Percentiles rank a stretch among this genome's conserved stretches.
Conservation (phyloP, 2,113 vertebrate genomes). For the Myotis davidii region DNA sequence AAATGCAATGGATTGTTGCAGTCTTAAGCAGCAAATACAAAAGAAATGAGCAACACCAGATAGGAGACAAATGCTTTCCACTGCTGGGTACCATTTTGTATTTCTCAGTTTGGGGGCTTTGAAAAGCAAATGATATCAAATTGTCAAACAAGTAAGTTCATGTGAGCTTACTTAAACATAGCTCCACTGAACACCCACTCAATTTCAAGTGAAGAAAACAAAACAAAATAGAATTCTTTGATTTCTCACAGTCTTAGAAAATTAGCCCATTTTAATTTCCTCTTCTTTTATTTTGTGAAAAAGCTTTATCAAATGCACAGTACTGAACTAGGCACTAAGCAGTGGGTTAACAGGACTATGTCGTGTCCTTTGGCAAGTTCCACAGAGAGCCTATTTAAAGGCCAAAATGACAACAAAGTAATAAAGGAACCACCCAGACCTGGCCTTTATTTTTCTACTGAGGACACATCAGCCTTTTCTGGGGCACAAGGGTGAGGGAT, state of each 20-base stretch:
- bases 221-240: conserved; percentile 31
- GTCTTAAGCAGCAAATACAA: conserved; percentile 15
- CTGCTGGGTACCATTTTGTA: conserved; percentile 50
- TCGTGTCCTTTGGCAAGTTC: conserved; percentile 48
- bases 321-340: background rate
- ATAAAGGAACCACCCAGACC: conserved; percentile 16
- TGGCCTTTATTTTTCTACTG: conserved; percentile 57
- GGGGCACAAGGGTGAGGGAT: background rate
- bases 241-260: conserved; percentile 37
- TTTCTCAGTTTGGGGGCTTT: conserved; percentile 55
- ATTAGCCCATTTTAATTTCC: conserved; percentile 52
- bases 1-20: background rate
- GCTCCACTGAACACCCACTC: conserved; percentile 51
- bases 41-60: conserved; percentile 25
- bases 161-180: conserved; percentile 55
- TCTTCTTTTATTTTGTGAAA: conserved; percentile 29
- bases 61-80: conserved; percentile 39
- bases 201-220: conserved; percentile 61
- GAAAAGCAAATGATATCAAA: conserved; percentile 61
- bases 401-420: background rate
- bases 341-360: conserved; percentile 7
- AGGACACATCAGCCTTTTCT: conserved; percentile 2
- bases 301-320: conserved; percentile 43
- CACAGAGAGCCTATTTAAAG: conserved; percentile 38
- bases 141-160: conserved; percentile 55